Conservation (phyloP, 2,797 vertebrate species). For the Takifugu rubripes region DNA sequence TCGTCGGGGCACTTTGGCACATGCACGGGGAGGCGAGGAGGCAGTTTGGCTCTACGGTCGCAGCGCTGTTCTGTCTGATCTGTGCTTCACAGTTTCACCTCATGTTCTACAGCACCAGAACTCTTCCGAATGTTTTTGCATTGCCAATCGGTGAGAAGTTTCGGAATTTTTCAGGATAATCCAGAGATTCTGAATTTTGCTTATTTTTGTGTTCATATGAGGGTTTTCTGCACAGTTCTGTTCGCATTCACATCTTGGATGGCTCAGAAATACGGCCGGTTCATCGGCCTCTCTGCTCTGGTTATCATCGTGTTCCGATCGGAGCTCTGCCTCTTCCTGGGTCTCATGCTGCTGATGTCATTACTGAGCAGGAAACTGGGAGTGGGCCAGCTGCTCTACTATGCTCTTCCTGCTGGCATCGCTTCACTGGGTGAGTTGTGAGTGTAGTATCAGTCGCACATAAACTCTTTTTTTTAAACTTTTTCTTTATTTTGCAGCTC, state of each 20-base stretch:
- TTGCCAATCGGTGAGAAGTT: slow-evolving; percentile 83
- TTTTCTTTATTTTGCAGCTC: slow-evolving; percentile 64
- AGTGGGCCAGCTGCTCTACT: slow-evolving; percentile 72
- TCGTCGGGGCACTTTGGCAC: slow-evolving; percentile 83
- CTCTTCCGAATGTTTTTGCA: slow-evolving; percentile 91
- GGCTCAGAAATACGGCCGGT: slow-evolving; percentile 77
- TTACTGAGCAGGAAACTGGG: slow-evolving; percentile 78
- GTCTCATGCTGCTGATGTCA: slow-evolving; percentile 84
- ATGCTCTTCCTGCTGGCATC: slow-evolving; percentile 82
- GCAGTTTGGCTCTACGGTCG: slow-evolving; percentile 87
- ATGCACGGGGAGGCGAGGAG: slow-evolving; percentile 85
- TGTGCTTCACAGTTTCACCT: slow-evolving; percentile 93
- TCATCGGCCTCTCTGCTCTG: slow-evolving; percentile 88
- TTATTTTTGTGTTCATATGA: neutral
- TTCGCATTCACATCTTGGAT: slow-evolving; percentile 88
- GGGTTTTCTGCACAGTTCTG: slow-evolving; percentile 72
- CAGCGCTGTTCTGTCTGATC: slow-evolving; percentile 83
- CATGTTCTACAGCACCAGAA: slow-evolving; percentile 96
- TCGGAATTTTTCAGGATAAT: neutral
- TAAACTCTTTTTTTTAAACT: neutral
- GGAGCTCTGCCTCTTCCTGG: slow-evolving; percentile 88
- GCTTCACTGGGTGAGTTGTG: slow-evolving; percentile 83
- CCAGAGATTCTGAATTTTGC: neutral
- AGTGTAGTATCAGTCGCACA: neutral
- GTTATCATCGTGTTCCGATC: slow-evolving; percentile 89